Evolutionary conservation across 1,140 invertebrate species (phyloP).

Genomic region (Ceratoteleas bidentatus): DNA sequence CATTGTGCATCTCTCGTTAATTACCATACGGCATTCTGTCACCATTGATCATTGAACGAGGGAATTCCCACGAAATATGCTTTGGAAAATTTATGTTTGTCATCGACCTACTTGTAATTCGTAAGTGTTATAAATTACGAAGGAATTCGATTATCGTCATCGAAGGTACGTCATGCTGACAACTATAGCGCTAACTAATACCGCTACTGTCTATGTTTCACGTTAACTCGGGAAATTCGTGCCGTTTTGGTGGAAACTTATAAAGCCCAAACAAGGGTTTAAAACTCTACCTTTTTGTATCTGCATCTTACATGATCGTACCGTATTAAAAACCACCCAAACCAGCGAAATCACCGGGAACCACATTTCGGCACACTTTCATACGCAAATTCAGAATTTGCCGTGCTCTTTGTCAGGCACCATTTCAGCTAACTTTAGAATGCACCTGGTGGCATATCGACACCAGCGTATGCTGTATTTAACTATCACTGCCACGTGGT

Average conservation of each 20-base stretch:
- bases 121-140: conserved; percentile 45
- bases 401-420: conserved; percentile 22
- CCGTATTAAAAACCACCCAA: conserved; percentile 59
- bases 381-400: conserved; percentile 28
- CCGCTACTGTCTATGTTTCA: neutral
- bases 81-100: conserved; percentile 59
- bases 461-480: conserved; percentile 53
- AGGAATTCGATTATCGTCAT: conserved; percentile 28
- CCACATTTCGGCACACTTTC: conserved; percentile 56
- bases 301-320: conserved; percentile 48
- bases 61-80: conserved; percentile 45
- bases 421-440: conserved; percentile 65
- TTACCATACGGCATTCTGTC: conserved; percentile 53
- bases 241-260: neutral
- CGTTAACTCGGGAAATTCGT: neutral
- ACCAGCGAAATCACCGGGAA: conserved; percentile 62
- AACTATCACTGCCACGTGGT: conserved; percentile 71
- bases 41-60: conserved; percentile 56
- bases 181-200: neutral
- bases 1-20: conserved; percentile 53
- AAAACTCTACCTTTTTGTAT: neutral
- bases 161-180: neutral
- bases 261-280: neutral
- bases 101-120: conserved; percentile 50
- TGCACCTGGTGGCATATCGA: conserved; percentile 58